Evolutionary conservation across 2,888 invertebrate genomes (phyloP).

Genomic region (Dorcus hopei): DNA sequence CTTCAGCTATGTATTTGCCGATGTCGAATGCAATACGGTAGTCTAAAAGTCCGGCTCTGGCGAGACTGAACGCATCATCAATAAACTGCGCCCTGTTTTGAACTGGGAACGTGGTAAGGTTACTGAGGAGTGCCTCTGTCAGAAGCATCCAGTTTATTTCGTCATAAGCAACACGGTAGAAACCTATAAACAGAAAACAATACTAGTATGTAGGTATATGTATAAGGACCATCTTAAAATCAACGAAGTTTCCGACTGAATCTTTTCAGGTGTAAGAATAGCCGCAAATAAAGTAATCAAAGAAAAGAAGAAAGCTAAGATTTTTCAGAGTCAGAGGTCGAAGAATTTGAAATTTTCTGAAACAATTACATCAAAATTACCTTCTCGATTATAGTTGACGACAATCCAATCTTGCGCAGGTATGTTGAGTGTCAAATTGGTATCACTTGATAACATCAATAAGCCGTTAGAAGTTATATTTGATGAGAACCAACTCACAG

Average conservation of each 20-base stretch:
- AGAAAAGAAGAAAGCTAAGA: no score
- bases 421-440: neutral
- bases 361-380: neutral
- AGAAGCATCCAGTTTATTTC: constrained; percentile 26
- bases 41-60: constrained; percentile 40
- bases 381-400: constrained; percentile 1
- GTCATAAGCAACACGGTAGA: constrained; percentile 33
- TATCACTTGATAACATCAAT: neutral
- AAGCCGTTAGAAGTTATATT: neutral
- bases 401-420: neutral
- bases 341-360: no score
- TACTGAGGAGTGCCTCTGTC: constrained; percentile 14
- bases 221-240: no score
- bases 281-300: no score
- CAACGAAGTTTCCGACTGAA: no score
- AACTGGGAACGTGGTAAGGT: constrained; percentile 38
- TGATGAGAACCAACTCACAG: constrained; percentile 7
- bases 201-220: neutral
- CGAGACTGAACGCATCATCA: constrained; percentile 50
- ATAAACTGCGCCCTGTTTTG: constrained; percentile 54
- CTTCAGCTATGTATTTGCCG: constrained; percentile 46
- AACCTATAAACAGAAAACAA: constrained; percentile 20
- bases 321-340: no score
- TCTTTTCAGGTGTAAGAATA: no score
- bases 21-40: constrained; percentile 47